A percentile compares a stretch with the other conserved stretches of the same genome.
These are phyloP conservation scores for Tretioscincus oriximinensis DNA, from an alignment of 2,113 vertebrate species.

Conservation along the genomic window DNA sequence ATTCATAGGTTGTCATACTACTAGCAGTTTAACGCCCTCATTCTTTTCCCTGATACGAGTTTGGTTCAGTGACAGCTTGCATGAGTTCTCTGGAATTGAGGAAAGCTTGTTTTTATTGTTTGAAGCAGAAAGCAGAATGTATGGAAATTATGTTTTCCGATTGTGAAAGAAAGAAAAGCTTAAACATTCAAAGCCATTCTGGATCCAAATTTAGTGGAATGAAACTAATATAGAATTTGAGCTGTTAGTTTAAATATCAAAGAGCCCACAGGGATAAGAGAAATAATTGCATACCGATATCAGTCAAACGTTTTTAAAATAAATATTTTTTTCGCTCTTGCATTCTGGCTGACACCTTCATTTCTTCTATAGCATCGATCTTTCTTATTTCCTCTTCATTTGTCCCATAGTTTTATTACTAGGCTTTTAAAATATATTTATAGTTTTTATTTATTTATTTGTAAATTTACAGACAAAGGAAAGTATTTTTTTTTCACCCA, in stretches of 20 bases:
- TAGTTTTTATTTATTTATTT: no score
- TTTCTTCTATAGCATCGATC: slow-evolving; percentile 6
- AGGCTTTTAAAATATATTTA: background rate
- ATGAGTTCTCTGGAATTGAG: slow-evolving; percentile 1
- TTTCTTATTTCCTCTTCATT: background rate
- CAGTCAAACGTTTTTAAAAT: background rate
- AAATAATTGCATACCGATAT: slow-evolving; percentile 25
- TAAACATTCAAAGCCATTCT: slow-evolving; percentile 28
- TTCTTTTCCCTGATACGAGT: background rate
- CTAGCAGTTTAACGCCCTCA: background rate
- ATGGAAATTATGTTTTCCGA: slow-evolving; percentile 30
- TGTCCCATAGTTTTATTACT: background rate
- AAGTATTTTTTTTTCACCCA: no score
- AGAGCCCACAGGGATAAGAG: background rate
- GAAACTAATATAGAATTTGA: slow-evolving; percentile 28
- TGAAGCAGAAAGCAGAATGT: background rate
- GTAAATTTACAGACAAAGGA: no score
- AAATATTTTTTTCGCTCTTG: background rate
- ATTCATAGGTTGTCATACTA: background rate
- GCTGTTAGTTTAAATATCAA: slow-evolving; percentile 17
- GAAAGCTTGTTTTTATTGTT: slow-evolving; percentile 32
- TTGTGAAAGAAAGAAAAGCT: slow-evolving; percentile 9
- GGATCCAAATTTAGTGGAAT: slow-evolving; percentile 34
- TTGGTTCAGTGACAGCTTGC: background rate
- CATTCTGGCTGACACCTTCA: slow-evolving; percentile 36